Base-by-base conservation (phyloP, 2,888 invertebrate species). In the Drosophila tripunctata region DNA sequence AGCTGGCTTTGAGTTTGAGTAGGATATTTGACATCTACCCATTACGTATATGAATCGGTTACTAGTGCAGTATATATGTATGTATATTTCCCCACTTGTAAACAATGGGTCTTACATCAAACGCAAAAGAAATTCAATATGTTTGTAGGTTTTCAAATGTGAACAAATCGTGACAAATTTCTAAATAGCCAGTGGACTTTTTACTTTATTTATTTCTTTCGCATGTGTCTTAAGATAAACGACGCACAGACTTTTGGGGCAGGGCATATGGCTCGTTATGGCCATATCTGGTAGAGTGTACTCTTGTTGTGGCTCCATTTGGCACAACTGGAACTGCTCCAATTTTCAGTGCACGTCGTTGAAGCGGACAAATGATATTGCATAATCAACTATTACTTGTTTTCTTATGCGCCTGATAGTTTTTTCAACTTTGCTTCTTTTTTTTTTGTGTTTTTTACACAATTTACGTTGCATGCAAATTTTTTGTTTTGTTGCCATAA, bases 331-430 rank as follows among this genome's bases (percentile, higher is more conserved):
- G 27, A 43, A 24, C 48, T 72, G 72, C 68, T 87, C 85, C 72
- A 87, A 75, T 87, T 87, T 78, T 51, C 85, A 72, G 40, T 77
- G 81, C 81, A 82, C 81, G 87, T 87, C 70, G 72, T 58, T 72
- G 67, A 57, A 36, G 40, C 68, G 66, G 68, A 65, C 75, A 82
- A 80, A 78, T 70, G 64, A 66, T 82, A 78, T 86, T 79, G 71
- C 86, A 78, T 75, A 86, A 86, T 86, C 83, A 58, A 45, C 67
- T 64, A 68, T 82, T 79, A 79, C 76, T 78, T 82, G 70, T 82
- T 63, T 75, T 52, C 62, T 61, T 63, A 68, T 38, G 14, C 40
- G 15, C 17, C 40, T 51, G 31, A 44, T 65, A 67, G 55, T 61
- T 69, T 70, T 66, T n/a, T n/a, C n/a, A n/a, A n/a, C n/a, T n/a